A percentile compares a stretch with the other conserved stretches of the same genome.
Conservation (phyloP, 2,888 invertebrate species). For the Lepidochrysops patricia region DNA sequence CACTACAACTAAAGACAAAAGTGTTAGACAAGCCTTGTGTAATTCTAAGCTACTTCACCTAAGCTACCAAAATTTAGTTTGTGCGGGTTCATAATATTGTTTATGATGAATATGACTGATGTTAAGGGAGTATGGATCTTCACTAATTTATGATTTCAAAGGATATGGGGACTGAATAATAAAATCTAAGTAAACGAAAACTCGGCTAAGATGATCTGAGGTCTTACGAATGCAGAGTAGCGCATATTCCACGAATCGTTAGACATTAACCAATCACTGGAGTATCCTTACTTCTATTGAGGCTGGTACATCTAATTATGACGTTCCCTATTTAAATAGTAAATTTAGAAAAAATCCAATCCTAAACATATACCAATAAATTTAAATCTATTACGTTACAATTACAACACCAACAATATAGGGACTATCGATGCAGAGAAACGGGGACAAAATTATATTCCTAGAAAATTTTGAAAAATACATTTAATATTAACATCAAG, state of each 20-base stretch:
- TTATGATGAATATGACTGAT: slow-evolving; percentile 10
- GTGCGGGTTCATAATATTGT: slow-evolving; percentile 1
- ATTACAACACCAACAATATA: slow-evolving; percentile 70
- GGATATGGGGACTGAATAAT: slow-evolving; percentile 7
- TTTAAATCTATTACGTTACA: slow-evolving; percentile 58
- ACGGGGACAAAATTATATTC: slow-evolving; percentile 57
- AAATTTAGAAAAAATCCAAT: slow-evolving; percentile 47
- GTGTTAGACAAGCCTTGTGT: slow-evolving; percentile 22
- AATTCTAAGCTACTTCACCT: slow-evolving; percentile 6
- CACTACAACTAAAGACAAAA: slow-evolving; percentile 26
- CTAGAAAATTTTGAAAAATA: slow-evolving; percentile 45
- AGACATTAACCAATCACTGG: slow-evolving; percentile 57
- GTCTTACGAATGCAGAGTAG: slow-evolving; percentile 32
- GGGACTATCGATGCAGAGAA: slow-evolving; percentile 67
- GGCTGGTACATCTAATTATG: slow-evolving; percentile 61
- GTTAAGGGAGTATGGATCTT: slow-evolving; percentile 12
- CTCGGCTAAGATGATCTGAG: slow-evolving; percentile 17
- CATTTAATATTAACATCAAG: slow-evolving; percentile 56
- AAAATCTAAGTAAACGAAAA: slow-evolving; percentile 9
- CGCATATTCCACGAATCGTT: slow-evolving; percentile 50
- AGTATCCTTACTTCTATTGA: slow-evolving; percentile 60
- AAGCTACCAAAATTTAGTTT: slow-evolving; percentile 7
- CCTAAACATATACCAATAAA: slow-evolving; percentile 47
- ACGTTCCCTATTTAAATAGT: slow-evolving; percentile 58
- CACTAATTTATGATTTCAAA: slow-evolving; percentile 11